Percentiles rank a stretch among this genome's conserved stretches.
These are phyloP conservation scores for Prenolepis imparis DNA, from an alignment of 2,888 invertebrate genomes.

Conservation along the genomic window DNA sequence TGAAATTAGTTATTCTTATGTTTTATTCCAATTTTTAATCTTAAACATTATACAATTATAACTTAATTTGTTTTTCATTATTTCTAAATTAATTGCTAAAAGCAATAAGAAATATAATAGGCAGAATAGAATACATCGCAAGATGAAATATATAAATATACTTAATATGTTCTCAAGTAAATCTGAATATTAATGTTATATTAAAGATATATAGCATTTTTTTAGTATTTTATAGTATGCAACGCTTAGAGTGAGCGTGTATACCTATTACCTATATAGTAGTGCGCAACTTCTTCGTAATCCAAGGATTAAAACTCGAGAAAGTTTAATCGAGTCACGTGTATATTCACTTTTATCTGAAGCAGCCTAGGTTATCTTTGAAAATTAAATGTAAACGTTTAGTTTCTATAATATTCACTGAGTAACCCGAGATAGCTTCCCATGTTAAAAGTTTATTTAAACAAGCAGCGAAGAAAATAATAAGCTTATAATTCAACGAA, in stretches of 20 bases:
- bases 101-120: background rate
- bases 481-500: conserved; percentile 33
- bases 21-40: background rate
- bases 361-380: conserved; percentile 48
- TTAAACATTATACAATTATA: background rate
- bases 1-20: background rate
- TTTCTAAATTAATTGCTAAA: background rate
- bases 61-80: background rate
- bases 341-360: conserved; percentile 49
- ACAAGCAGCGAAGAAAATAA: conserved; percentile 36
- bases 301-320: conserved; percentile 44
- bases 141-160: background rate
- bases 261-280: background rate
- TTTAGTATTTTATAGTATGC: conserved; percentile 6
- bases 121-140: background rate
- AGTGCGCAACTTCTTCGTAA: conserved; percentile 32
- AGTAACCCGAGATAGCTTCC: conserved; percentile 41
- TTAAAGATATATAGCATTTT: conserved; percentile 2
- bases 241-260: conserved; percentile 9
- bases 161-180: background rate
- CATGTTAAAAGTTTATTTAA: conserved; percentile 49
- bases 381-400: conserved; percentile 53
- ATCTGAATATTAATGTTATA: background rate
- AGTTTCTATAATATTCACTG: conserved; percentile 50
- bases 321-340: conserved; percentile 54